Evolutionary conservation across 1,140 invertebrate genomes (phyloP), one percentile per base, ranked within the genome.

Genomic region (Planococcus citri): DNA sequence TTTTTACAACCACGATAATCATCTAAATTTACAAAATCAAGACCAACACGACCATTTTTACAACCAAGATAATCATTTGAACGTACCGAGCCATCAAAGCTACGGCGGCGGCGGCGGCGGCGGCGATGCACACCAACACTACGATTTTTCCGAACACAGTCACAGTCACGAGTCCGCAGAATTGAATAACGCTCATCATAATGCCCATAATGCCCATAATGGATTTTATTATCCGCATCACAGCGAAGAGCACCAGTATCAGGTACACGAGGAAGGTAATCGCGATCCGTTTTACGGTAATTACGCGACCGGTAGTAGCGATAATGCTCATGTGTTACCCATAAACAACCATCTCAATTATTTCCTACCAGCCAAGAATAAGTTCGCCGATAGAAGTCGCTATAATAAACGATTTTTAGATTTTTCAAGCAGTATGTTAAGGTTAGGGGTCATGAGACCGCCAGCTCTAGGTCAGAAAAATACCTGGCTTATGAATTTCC

Each of bases 381-480:
- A 25, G 21, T 27, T 64, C 27, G 8, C 27, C n/a, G 61, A 64
- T 64, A 25, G 61, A 24, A 25, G 22, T 64, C 3, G 22, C 9
- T 27, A 64, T 12, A 27, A 27, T 64, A 27, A 27, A 27, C 8
- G 27, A 17, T 27, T 24, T 27, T 21, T 27, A 1, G 22, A 25
- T 64, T 64, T 27, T 24, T 24, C 67, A 0, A 3, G 29, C 8
- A 69, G 20, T 41, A 69, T 69, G 68, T 10, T 24, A 25, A 10
- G 25, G 2, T 17, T 64, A 20, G 20, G 60, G 57, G 68, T 71
- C 10, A 71, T 71, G 70, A 33, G 69, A 0, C 71, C 71, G 9
- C 71, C 71, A 22, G 33, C 69, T 4, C 1, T 72, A 6, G 71
- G 71, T 8, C 71, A 72, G 57, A 20, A 64, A 33, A 64, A 72